Base-by-base conservation (phyloP, 2,888 invertebrate species). In the Psylliodes chrysocephalus region DNA sequence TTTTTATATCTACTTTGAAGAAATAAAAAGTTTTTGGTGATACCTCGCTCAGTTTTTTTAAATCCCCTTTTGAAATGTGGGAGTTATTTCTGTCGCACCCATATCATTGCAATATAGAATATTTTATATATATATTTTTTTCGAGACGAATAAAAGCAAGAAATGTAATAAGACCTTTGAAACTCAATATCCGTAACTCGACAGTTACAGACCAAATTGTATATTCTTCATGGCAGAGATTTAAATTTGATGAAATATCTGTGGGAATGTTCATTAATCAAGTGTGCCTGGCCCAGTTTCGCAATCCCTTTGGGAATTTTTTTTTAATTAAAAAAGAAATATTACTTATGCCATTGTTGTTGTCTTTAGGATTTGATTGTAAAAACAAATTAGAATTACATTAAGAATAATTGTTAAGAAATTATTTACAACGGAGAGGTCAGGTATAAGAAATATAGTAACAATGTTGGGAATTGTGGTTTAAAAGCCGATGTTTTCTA, bases 241-340 rank as follows among this genome's bases (percentile, higher is more conserved):
- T 22, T 8, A 47, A 47, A 22, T 56, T 56, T 44, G 25, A 56
- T 47, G 56, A 46, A 56, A 56, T 56, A 56, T 56, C 47, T 56
- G 46, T 56, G 56, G 19, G 56, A 56, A 56, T 19, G 19, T 15
- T 56, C 56, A 47, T 56, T 35, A 56, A 56, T 56, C 56, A 56
- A 56, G 19, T 15, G 56, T 47, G 56, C 47, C 22, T 47, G 56
- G 15, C 35, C 56, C 35, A 56, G 35, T 56, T 56, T 47, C 46
- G 47, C 47, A 56, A 47, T 56, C 47, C 46, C 47, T 46, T 30
- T 30, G 46, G 35, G 56, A 47, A 28, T 42, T 56, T 49, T 49
- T 49, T 49, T 28, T 49, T 49, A 49, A 49, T 49, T 49, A 49
- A 49, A 28, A 28, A 49, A 28, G 49, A 49, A 17, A 49, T 30